Evolutionary conservation across 53 echinoderm and acorn worm genomes (phyloP).

Genomic region (Hippasteria phrygiana): DNA sequence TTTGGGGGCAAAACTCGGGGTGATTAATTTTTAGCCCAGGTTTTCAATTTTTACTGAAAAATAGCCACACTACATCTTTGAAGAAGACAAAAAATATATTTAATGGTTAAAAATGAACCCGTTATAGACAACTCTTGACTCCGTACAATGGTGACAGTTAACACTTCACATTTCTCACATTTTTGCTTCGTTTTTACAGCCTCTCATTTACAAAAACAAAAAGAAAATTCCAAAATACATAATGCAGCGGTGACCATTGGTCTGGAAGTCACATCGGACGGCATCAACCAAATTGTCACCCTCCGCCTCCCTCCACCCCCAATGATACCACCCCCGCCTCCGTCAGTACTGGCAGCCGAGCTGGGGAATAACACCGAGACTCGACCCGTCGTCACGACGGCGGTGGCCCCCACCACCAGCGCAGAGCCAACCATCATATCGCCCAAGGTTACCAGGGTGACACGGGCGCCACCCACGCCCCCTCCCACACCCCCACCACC

Average conservation of each 20-base stretch:
- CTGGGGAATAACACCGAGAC: conserved; percentile 28
- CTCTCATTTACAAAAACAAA: conserved; percentile 6
- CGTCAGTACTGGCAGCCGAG: conserved; percentile 68
- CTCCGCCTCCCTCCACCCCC: conserved; percentile 91
- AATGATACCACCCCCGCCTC: conserved; percentile 92
- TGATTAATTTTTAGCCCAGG: too few species aligned
- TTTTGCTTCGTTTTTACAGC: not conserved
- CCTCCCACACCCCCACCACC: conserved; percentile 62
- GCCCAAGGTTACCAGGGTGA: conserved; percentile 46
- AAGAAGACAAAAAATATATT: too few species aligned
- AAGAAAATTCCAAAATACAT: not conserved
- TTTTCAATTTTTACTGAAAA: too few species aligned
- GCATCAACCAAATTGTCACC: conserved; percentile 63
- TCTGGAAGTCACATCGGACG: conserved; percentile 39
- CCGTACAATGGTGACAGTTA: too few species aligned
- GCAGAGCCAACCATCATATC: conserved; percentile 19
- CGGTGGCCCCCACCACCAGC: not conserved
- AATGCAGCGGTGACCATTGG: conserved; percentile 36
- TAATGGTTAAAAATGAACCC: too few species aligned
- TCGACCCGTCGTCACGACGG: not conserved
- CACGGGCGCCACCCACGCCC: conserved; percentile 66
- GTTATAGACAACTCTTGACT: too few species aligned
- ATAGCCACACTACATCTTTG: too few species aligned
- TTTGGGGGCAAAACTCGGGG: too few species aligned
- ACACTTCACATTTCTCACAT: not conserved